Conservation (phyloP, 2,888 invertebrate genomes). For the Drosophila cognata region DNA sequence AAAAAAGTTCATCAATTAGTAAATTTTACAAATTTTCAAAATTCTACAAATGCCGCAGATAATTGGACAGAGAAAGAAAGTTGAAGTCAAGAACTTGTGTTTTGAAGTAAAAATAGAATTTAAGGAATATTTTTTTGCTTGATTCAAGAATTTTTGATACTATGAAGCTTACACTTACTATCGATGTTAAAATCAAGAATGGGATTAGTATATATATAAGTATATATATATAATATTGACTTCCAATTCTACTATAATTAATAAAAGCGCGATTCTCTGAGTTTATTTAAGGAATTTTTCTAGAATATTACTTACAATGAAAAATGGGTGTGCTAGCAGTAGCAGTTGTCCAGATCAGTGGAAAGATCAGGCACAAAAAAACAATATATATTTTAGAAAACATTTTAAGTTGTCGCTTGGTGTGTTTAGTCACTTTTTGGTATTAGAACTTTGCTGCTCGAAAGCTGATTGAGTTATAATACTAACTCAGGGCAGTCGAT, state of each 20-base stretch:
- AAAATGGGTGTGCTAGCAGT: conserved; percentile 52
- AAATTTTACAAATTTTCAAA: background rate
- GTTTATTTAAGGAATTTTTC: background rate
- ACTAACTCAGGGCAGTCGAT: background rate
- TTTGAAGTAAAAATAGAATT: background rate
- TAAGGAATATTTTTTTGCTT: background rate
- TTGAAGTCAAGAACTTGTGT: background rate
- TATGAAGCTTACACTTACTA: background rate
- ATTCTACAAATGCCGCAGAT: no score
- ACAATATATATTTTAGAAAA: conserved; percentile 10
- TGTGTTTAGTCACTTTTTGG: background rate
- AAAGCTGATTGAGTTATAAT: conserved; percentile 30
- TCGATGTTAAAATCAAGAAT: background rate
- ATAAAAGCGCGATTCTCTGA: background rate
- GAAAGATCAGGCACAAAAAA: conserved; percentile 34
- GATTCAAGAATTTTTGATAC: background rate
- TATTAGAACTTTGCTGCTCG: conserved; percentile 3
- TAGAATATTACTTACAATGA: conserved; percentile 55
- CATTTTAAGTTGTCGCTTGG: conserved; percentile 31
- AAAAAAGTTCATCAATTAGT: background rate
- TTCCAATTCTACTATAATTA: background rate
- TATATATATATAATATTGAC: background rate
- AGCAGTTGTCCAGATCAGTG: conserved; percentile 32
- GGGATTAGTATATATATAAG: background rate
- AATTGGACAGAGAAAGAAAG: background rate